Evolutionary conservation across 2,797 vertebrate genomes (phyloP).

Genomic region (Tinamus major): DNA sequence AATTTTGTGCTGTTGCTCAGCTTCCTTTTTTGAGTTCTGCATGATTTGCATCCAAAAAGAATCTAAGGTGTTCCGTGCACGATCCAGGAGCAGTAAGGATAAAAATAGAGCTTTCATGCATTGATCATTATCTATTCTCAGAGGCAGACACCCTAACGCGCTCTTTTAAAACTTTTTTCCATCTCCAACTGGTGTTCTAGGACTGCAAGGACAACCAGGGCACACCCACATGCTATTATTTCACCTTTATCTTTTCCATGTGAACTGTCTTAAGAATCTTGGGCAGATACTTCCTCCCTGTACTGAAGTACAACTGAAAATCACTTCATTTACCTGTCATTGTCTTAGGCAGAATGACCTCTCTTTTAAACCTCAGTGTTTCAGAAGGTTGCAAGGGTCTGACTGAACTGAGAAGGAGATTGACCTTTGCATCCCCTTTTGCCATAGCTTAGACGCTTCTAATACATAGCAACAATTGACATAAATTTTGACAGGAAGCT

Average conservation of each 20-base stretch:
- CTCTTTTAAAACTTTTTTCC: neutral
- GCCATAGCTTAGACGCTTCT: neutral
- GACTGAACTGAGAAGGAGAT: neutral
- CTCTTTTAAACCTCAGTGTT: rapidly evolving
- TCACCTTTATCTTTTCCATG: neutral
- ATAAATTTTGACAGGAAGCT: neutral
- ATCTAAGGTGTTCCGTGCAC: neutral
- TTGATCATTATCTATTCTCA: neutral
- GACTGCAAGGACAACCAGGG: neutral
- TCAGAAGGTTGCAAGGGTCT: neutral
- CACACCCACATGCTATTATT: neutral
- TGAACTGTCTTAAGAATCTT: neutral
- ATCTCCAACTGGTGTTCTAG: neutral
- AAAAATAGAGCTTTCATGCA: neutral
- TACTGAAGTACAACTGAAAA: neutral
- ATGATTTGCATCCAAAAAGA: neutral
- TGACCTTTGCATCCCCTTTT: neutral
- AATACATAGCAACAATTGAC: neutral
- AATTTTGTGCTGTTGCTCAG: neutral
- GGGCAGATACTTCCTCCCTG: neutral
- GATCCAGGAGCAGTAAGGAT: neutral
- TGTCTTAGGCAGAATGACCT: rapidly evolving
- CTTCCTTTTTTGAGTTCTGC: neutral
- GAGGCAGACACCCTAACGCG: neutral
- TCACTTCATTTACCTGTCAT: neutral